Percentiles rank a stretch among this genome's conserved stretches.
Conservation (phyloP, 2,888 invertebrate genomes). For the Metallyticus violacea region DNA sequence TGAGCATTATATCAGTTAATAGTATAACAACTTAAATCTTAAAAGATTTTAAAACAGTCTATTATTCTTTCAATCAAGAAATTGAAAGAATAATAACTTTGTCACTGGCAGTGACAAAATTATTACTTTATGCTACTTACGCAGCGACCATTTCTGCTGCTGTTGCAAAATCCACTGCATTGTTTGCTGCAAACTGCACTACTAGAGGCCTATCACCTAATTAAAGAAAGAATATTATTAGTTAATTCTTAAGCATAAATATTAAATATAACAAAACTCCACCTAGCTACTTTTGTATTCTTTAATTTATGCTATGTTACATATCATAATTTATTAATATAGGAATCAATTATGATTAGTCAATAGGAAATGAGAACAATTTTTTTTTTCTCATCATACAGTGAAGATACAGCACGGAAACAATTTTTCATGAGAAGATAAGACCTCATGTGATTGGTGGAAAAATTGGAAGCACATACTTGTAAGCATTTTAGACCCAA, state of each 20-base stretch:
- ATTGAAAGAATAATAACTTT: background rate
- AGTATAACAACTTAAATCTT: too few species aligned
- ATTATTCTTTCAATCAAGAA: background rate
- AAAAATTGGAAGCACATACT: too few species aligned
- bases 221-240: constrained; percentile 35
- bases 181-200: constrained; percentile 93
- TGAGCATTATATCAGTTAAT: too few species aligned
- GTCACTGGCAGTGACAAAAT: background rate
- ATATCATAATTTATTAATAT: background rate
- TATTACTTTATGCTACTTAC: constrained; percentile 50
- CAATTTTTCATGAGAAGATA: too few species aligned
- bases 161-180: constrained; percentile 74
- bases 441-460: too few species aligned
- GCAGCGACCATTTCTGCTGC: constrained; percentile 82
- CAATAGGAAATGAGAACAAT: background rate
- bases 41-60: too few species aligned
- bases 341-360: background rate
- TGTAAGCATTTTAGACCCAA: too few species aligned
- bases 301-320: background rate
- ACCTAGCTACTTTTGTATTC: background rate
- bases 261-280: too few species aligned
- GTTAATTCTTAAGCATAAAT: too few species aligned
- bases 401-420: too few species aligned
- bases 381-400: too few species aligned
- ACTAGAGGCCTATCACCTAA: constrained; percentile 79